Conservation (phyloP, 2,888 invertebrate genomes). For the Campaea margaritaria region DNA sequence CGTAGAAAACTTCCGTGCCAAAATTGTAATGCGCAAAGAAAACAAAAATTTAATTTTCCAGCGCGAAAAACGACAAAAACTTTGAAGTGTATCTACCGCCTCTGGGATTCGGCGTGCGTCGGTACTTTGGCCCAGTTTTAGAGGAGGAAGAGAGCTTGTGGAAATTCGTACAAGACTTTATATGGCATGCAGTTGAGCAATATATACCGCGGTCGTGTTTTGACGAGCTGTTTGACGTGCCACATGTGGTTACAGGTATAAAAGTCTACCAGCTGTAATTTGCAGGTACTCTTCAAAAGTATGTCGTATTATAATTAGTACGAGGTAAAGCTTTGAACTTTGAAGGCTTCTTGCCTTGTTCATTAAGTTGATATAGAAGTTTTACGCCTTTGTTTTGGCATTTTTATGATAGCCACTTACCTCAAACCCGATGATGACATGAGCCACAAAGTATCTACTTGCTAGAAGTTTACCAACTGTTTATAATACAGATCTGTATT, state of each 20-base stretch:
- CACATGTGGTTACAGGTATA: conserved; percentile 63
- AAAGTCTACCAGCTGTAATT: no score
- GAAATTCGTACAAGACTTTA: conserved; percentile 51
- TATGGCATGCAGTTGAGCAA: conserved; percentile 59
- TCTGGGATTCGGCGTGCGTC: conserved; percentile 60
- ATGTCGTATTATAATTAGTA: no score
- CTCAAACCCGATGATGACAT: no score
- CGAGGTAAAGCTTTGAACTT: no score
- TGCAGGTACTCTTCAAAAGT: no score
- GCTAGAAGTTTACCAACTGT: no score
- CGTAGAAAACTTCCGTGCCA: conserved; percentile 2
- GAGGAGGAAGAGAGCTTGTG: conserved; percentile 48
- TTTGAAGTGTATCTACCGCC: conserved; percentile 63
- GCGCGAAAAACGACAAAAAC: conserved; percentile 65
- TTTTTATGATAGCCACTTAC: no score
- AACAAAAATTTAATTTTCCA: conserved; percentile 39
- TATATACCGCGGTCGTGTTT: conserved; percentile 63
- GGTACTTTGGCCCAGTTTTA: conserved; percentile 67
- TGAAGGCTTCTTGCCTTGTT: no score
- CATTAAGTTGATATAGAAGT: no score
- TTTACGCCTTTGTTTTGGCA: no score
- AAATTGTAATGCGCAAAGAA: conserved; percentile 3
- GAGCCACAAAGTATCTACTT: no score
- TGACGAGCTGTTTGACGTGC: conserved; percentile 66
- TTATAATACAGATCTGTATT: no score